Percentiles rank a stretch among this genome's conserved stretches.
These are phyloP conservation scores for Planiliza haematocheilus DNA, from an alignment of 2,113 vertebrate genomes.

Conservation along the genomic window DNA sequence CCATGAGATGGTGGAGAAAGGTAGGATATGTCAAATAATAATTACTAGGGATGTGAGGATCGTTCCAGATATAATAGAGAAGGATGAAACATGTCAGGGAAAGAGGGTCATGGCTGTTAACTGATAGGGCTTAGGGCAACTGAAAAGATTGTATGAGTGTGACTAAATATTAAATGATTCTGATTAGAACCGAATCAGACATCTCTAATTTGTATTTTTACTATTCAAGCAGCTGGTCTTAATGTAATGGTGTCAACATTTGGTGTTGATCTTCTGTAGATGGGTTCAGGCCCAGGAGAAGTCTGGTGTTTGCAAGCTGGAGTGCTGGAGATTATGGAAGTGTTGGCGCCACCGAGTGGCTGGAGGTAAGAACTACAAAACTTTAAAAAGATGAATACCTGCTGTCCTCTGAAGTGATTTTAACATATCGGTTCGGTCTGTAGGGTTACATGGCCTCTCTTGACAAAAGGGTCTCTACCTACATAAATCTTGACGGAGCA, in stretches of 20 bases:
- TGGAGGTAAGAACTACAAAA: constrained; percentile 86
- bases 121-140: too few relatives aligned
- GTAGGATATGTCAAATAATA: constrained; percentile 73
- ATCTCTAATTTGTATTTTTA: too few relatives aligned
- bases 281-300: constrained; percentile 89
- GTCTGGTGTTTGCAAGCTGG: constrained; percentile 96
- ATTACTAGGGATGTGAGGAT: too few relatives aligned
- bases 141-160: too few relatives aligned
- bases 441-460: constrained; percentile 88
- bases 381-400: too few relatives aligned
- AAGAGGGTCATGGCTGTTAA: too few relatives aligned
- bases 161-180: too few relatives aligned
- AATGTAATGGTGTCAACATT: neutral
- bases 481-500: constrained; percentile 91
- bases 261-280: constrained; percentile 65
- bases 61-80: too few relatives aligned
- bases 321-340: constrained; percentile 92
- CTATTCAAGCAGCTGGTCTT: too few relatives aligned
- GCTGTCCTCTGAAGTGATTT: accelerated
- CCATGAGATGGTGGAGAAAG: constrained; percentile 83
- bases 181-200: too few relatives aligned
- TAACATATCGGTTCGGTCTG: neutral
- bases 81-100: too few relatives aligned
- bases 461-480: constrained; percentile 86
- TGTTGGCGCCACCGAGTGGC: constrained; percentile 94